Evolutionary conservation across 2,888 invertebrate species (phyloP), one percentile per base, ranked within the genome.

Genomic region (Himalopsyche tibetana): DNA sequence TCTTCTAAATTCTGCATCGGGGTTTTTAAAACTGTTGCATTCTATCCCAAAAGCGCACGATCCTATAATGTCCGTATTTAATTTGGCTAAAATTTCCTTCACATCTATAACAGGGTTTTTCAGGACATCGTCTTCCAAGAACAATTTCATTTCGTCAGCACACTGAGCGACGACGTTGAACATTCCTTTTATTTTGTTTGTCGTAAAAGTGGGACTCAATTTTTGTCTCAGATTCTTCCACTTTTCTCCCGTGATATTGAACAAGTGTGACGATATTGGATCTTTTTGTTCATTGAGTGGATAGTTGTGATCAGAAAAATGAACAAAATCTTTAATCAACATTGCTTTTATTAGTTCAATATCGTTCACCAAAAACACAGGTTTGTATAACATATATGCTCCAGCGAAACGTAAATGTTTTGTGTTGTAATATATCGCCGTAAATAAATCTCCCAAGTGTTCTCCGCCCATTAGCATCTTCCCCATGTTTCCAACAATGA

Each of bases 41-140:
- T 93, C 92, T 5, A 93, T 90, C 0, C 93, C 93, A 89, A 93
- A 93, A 17, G 92, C 92, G 88, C 92, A 92, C 0, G 90, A 90
- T 1, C 93, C 92, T 81, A 94, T 93, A 0, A 93, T 92, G 89
- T 94, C 93, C 9, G 92, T 92, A 2, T 93, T 92, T 87, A 91
- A 93, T 6, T 92, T 90, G 0, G 91, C 91, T 51, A 91, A 89
- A 6, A 92, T 83, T 40, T 92, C 92, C 88, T 91, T 92, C 2
- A 92, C 89, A 82, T 94, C 93, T 0, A 92, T 87, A 0, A 90
- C 89, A 11, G 89, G 79, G 83, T 89, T 5, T 11, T 28, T 84
- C 51, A 38, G 5, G 0, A 85, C 85, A 17, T 89, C 79, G 5
- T 55, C 45, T 19, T 85, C 82, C 28, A 87, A 80, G 55, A 82